Conservation (phyloP, 2,888 invertebrate species). For the Oxyteleia sp. region DNA sequence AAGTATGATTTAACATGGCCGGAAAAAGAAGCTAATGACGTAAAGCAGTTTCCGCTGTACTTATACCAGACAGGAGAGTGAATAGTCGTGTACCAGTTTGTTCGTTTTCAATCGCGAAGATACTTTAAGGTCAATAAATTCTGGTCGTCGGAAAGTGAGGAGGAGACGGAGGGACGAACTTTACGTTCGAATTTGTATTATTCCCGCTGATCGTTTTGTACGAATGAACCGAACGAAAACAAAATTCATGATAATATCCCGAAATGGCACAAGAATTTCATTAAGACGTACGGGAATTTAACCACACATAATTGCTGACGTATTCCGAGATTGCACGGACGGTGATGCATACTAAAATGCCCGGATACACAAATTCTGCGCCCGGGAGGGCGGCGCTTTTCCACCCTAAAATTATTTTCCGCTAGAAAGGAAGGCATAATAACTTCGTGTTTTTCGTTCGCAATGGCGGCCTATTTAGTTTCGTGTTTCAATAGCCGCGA, state of each 20-base stretch:
- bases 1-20: not conserved
- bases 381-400: conserved; percentile 13
- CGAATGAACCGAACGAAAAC: not conserved
- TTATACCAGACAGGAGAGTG: too few relatives aligned
- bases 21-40: not conserved
- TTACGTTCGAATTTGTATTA: not conserved
- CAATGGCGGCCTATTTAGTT: conserved; percentile 17
- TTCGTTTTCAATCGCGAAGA: not conserved
- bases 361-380: conserved; percentile 7
- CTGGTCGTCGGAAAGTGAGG: not conserved
- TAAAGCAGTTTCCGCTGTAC: not conserved
- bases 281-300: conserved; percentile 56
- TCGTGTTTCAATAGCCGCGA: conserved; percentile 9
- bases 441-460: conserved; percentile 32
- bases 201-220: not conserved
- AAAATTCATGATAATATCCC: not conserved
- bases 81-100: too few relatives aligned
- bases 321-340: conserved; percentile 45
- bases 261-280: conserved; percentile 40
- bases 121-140: not conserved
- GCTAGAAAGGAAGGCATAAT: conserved; percentile 44
- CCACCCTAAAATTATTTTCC: conserved; percentile 52
- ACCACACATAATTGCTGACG: conserved; percentile 50
- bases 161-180: not conserved
- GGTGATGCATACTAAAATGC: conserved; percentile 45